Base-by-base conservation (phyloP, 2,888 invertebrate genomes). In the Hydroisotoma schaefferi region DNA sequence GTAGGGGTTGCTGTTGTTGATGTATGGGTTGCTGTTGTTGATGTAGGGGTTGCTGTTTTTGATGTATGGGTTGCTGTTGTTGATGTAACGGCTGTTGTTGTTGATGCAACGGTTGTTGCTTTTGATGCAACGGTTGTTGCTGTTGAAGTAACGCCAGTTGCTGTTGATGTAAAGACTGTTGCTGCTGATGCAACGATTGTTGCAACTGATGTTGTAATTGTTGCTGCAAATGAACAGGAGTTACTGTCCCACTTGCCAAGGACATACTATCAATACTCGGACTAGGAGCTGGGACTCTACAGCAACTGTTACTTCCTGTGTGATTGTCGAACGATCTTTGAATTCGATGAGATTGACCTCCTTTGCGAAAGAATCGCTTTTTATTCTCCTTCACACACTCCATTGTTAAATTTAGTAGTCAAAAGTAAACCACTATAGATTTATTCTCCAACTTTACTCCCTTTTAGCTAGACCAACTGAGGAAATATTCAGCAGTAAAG, bases 361-460 rank as follows among this genome's bases (percentile, higher is more conserved):
- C 59, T 43, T 63, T 63, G 0, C 59, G 46, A 27, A 63, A 63
- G 43, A 63, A 63, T 27, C 59, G 51, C 20, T 59, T 54, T 37
- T 63, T 63, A 29, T 51, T 63, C 33, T 63, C 63, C 33, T 63
- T 63, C 23, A 28, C 18, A 22, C 37, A 33, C 23, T 52, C 52
- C 52, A 52, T 52, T 4, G 29, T n/a, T n/a, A n/a, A n/a, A n/a
- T n/a, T n/a, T n/a, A n/a, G n/a, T n/a, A n/a, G n/a, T n/a, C n/a
- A n/a, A n/a, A n/a, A n/a, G n/a, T n/a, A n/a, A n/a, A n/a, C n/a
- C n/a, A n/a, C n/a, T n/a, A n/a, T n/a, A n/a, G n/a, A n/a, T n/a
- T n/a, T n/a, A n/a, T n/a, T n/a, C n/a, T n/a, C n/a, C n/a, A n/a
- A n/a, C n/a, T n/a, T n/a, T n/a, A n/a, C n/a, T n/a, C n/a, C n/a